Base-by-base conservation (phyloP, 2,797 vertebrate species). In the Propithecus perrieri region DNA sequence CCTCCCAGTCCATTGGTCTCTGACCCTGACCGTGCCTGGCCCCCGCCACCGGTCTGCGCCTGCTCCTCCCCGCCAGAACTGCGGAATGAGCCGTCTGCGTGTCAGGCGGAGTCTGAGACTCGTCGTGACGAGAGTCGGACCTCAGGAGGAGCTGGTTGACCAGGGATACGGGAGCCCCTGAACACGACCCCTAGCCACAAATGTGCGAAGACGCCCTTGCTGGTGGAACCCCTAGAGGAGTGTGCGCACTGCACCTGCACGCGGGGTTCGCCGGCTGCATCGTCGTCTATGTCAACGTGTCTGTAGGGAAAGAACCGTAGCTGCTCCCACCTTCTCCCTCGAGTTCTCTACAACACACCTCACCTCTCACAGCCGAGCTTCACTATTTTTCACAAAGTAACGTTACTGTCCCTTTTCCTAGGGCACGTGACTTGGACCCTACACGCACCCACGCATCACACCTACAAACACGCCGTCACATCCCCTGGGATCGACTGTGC, bases 361-460 rank as follows among this genome's bases (percentile, higher is more conserved):
- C n/a, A 12, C 22, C 5, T 50, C 9, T 5, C 48, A 55, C 35
- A n/a, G n/a, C 41, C 18, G 8, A 33, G 41, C 11, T 17, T 80
- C 1, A 6, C 3, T 1, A 3, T 4, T 35, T 59, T 18, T 38
- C 53, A 14, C 38, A 33, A 53, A 59, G 50, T 20, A 4, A 28
- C 41, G 15, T 4, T 2, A 5, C 5, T 0, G 74, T 15, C 41
- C 35, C 63, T 50, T n/a, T 48, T 55, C 26, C 84, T 33, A 61
- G 13, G 80, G n/a, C n/a, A 38, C 10, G 0, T 2, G 24, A 15
- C 7, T 1, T 5, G 13, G 38, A 71, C 38, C 26, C 4, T 63
- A 74, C 3, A 43, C 5, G 20, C 2, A 0, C 2, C 0, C 38
- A 43, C 13, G 0, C 1, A 5, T 13, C 30, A 76, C 10, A 6